Base-by-base conservation (phyloP, 2,797 vertebrate genomes). In the Spinus pinus region DNA sequence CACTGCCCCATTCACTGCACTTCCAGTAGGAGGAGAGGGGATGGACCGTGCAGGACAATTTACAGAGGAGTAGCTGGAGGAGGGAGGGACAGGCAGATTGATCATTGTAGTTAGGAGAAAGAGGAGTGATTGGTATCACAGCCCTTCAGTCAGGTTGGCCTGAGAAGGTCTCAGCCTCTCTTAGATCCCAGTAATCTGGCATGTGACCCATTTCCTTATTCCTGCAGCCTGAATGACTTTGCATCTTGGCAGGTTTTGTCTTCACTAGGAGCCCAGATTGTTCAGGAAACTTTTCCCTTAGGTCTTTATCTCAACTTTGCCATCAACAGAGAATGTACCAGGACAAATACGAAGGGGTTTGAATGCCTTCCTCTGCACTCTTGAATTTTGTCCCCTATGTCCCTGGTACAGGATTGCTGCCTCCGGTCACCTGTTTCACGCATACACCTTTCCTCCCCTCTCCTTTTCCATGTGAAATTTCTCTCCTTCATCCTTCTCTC, bases 271-370 rank as follows among this genome's bases (percentile, higher is more conserved):
- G 44, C 42, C 23, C 51, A 60, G 27, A 58, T 31, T 75, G 50
- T 51, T 79, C 25, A 81, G 91, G 58, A 93, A 91, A 51, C 35
- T 91, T 93, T 91, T 88, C 9, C 75, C 95, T 92, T 89, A 79
- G 65, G 62, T 81, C 51, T 90, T 85, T 81, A 72, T 87, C 72
- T 88, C 47, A 22, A 14, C 50, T 81, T 91, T 69, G 25, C 56
- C 41, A 49, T 92, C 53, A 71, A 7, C 44, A 79, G 37, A 60
- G 47, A 49, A 35, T 10, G 8, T 42, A 67, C 16, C 18, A 14
- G n/a, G 33, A 66, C 39, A 86, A 74, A 85, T 31, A 21, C 56
- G 57, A 82, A 94, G 19, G 53, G 31, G 10, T 16, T 82, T 54
- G 46, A 28, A 53, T 12, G 20, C 20, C 8, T 80, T 87, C 61